Base-by-base conservation (phyloP, 2,797 vertebrate genomes). In the Ptychadena robeensis region DNA sequence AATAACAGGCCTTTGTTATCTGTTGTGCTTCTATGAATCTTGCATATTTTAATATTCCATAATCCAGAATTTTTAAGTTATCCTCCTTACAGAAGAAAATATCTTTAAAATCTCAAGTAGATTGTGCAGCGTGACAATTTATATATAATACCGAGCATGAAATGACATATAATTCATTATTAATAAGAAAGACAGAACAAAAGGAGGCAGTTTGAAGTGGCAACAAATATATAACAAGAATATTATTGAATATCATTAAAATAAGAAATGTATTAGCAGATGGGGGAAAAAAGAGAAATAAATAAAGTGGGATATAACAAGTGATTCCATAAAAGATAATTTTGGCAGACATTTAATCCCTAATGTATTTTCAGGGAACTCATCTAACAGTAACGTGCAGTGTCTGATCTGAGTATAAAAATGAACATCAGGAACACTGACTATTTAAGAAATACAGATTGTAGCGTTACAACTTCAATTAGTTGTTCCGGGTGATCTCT, bases 401-500 rank as follows among this genome's bases (percentile, higher is more conserved):
- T 65, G 81, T 82, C 81, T 82, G 81, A 82, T 77, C 81, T 78
- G 30, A 66, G 74, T 78, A 83, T 78, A 71, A 78, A 78, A 83
- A 83, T 83, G 74, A 77, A 78, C 44, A 71, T 82, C 75, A 78
- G 67, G 68, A 83, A 78, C 59, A 72, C 57, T 66, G 64, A 77
- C 67, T 72, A 69, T 77, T 82, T 82, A 82, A 72, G 74, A 83
- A 78, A 78, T 83, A 79, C 74, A 78, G 73, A 71, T 77, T 82
- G 81, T 71, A 70, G 74, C 34, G 77, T 83, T 78, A 78, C 67
- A 68, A 79, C 81, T 83, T 78, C 81, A 83, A 83, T 83, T 83
- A 83, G 59, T 77, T 83, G 78, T 78, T 83, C 81, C 28, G 81
- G 74, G 68, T 83, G 81, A 78, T 65, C 74, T 83, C 81, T 83